Percentiles rank a stretch among this genome's conserved stretches.
These are phyloP conservation scores for Alligator mississippiensis DNA, from an alignment of 2,113 vertebrate genomes.

Conservation along the genomic window DNA sequence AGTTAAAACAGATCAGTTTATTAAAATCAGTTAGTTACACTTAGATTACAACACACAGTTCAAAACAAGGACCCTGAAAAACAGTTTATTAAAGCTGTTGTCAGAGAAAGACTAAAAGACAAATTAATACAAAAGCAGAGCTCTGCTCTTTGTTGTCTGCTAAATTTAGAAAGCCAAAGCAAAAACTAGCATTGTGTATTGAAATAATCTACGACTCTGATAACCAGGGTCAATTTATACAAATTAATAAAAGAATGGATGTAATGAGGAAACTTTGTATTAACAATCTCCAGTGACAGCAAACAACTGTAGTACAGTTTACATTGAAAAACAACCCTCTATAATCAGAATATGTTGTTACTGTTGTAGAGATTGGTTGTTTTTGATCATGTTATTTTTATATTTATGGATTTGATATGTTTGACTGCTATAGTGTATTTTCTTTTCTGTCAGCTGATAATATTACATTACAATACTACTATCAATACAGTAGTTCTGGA, in stretches of 20 bases:
- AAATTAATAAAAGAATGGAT: not conserved
- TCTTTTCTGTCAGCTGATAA: not conserved
- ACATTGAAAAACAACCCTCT: not conserved
- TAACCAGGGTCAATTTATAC: not conserved
- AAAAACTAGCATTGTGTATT: not conserved
- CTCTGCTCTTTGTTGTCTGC: conserved; percentile 3
- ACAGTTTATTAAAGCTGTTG: conserved; percentile 17
- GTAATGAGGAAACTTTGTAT: not conserved
- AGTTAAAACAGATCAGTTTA: not conserved
- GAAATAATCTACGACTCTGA: not conserved
- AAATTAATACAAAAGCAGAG: conserved; percentile 38
- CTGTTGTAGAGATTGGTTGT: not conserved
- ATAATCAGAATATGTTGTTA: not conserved
- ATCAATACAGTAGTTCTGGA: not conserved
- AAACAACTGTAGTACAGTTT: not conserved
- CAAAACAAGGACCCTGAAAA: not conserved
- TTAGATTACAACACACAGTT: conserved; percentile 9
- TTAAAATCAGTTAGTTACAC: conserved; percentile 28
- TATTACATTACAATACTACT: not conserved
- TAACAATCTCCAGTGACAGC: not conserved
- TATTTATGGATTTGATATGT: not conserved
- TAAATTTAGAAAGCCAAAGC: not conserved
- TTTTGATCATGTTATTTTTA: not conserved
- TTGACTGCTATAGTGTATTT: not conserved
- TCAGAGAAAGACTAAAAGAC: conserved; percentile 43